Evolutionary conservation across 2,888 invertebrate species (phyloP), one percentile per base, ranked within the genome.

Genomic region (Notodonta dromedarius): DNA sequence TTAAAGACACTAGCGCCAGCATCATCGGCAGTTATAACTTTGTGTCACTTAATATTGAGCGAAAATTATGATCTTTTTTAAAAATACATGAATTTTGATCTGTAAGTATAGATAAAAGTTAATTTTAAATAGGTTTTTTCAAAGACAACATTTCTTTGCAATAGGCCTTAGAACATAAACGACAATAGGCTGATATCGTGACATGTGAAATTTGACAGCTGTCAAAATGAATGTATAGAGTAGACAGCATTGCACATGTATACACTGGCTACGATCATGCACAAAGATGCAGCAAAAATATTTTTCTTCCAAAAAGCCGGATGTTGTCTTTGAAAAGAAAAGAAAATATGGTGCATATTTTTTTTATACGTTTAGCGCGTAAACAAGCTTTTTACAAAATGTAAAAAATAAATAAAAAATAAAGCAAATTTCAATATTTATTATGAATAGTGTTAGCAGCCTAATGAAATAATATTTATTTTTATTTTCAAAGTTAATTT

Each of bases 351-450:
- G 48, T 57, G 48, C 46, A 57, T 57, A 57, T 57, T 46, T 57
- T 13, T 57, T 57, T 24, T 8, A 32, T 13, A 52, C 52, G 11
- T 51, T 24, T 32, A 35, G 52, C 52, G 52, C 32, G 32, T 32
- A 52, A 12, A 12, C 32, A 50, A 32, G 52, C 52, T 52, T 52
- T 13, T 51, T 5, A 24, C 32, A 32, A 32, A 32, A 35, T 32
- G 32, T 16, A 32, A 32, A 12, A 52, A 52, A 32, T 35, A 32
- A 35, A 24, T 9, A 2, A 40, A 58, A 54, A 55, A 60, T 50
- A 57, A 50, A 64, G 58, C 58, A 63, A 60, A 59, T 58, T 60
- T 32, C 5, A 52, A 16, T 50, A 48, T 50, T 16, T 16, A 50
- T 16, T 50, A 16, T 16, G 8, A 16, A 12, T 6, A 50, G 11